These are phyloP conservation scores for Laticauda colubrina DNA, from an alignment of 2,113 vertebrate species.

Conservation along the genomic window DNA sequence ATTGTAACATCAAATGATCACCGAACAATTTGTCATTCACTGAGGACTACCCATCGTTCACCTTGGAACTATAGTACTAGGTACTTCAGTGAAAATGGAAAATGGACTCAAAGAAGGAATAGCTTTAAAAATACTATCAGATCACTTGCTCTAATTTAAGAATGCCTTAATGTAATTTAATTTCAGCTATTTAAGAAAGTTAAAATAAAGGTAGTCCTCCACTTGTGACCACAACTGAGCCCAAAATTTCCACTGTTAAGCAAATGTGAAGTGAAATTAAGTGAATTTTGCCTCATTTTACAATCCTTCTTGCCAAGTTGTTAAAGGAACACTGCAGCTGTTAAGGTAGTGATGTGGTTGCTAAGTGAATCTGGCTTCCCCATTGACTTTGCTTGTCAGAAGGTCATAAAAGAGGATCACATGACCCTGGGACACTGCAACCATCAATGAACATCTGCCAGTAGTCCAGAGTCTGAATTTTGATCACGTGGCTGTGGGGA, in stretches of 20 bases:
- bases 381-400: not conserved
- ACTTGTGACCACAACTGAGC: not conserved
- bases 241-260: not conserved
- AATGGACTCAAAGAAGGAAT: not conserved
- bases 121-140: not conserved
- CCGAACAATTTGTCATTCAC: not conserved
- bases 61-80: not conserved
- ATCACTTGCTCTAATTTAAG: not conserved
- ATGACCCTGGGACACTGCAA: not conserved
- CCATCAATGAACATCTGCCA: not conserved
- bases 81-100: not conserved
- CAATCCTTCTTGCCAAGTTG: not conserved
- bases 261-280: not conserved
- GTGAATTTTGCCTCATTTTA: not conserved
- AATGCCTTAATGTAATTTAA: not conserved
- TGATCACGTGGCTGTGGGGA: not conserved
- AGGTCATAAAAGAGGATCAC: not conserved
- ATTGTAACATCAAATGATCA: not conserved
- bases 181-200: not conserved
- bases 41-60: not conserved
- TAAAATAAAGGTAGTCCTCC: not conserved
- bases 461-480: not conserved
- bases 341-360: not conserved
- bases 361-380: not conserved
- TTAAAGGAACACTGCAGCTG: not conserved